Conservation (phyloP, 2,888 invertebrate genomes). For the Sycophila texana region DNA sequence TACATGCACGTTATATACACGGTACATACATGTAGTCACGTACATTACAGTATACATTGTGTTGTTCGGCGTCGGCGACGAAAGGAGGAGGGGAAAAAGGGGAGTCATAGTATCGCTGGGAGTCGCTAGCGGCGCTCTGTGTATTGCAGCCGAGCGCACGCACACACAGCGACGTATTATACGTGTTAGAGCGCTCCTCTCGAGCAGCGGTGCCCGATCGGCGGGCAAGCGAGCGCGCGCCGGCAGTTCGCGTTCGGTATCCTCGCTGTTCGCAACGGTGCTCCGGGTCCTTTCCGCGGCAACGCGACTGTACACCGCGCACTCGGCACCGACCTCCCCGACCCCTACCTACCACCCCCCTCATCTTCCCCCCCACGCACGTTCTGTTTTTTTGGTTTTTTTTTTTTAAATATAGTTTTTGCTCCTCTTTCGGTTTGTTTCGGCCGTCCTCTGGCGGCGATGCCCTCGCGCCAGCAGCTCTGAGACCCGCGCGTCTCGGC, state of each 20-base stretch:
- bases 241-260: conserved; percentile 43
- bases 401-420: not conserved
- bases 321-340: not conserved
- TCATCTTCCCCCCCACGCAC: not conserved
- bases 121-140: not conserved
- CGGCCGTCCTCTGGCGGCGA: not conserved
- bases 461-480: too few species aligned
- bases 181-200: not conserved
- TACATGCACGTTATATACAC: too few species aligned
- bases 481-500: too few species aligned
- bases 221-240: not conserved
- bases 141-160: not conserved
- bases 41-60: too few species aligned
- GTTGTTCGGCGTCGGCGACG: too few species aligned
- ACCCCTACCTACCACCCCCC: not conserved
- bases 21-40: too few species aligned
- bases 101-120: not conserved
- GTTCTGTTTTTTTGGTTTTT: too few species aligned
- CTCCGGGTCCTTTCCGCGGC: not conserved
- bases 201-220: not conserved
- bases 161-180: not conserved
- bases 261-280: conserved; percentile 4
- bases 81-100: not conserved
- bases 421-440: not conserved
- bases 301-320: not conserved